Percentiles rank a stretch among this genome's conserved stretches.
These are phyloP conservation scores for Varanus komodoensis DNA, from an alignment of 2,113 vertebrate genomes.

Conservation along the genomic window DNA sequence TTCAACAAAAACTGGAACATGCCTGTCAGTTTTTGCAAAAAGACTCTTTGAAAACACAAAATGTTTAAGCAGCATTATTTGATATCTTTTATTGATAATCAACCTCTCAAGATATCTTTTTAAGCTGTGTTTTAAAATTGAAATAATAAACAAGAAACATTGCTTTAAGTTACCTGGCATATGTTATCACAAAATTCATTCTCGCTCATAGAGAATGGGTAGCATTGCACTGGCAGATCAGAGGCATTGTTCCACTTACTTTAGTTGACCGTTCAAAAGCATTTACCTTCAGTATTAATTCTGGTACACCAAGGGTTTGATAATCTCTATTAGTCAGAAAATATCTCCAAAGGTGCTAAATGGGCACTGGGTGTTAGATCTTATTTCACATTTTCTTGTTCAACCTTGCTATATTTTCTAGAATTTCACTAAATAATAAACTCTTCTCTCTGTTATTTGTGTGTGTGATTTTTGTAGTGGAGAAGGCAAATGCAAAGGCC, in stretches of 20 bases:
- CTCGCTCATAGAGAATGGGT: slow-evolving; percentile 35
- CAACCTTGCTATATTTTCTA: slow-evolving; percentile 85
- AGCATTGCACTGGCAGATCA: slow-evolving; percentile 38
- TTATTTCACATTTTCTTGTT: slow-evolving; percentile 83
- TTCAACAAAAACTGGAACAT: slow-evolving; percentile 12
- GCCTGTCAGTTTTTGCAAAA: slow-evolving; percentile 16
- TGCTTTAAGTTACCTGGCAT: slow-evolving; percentile 16
- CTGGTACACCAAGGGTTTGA: slow-evolving; percentile 84
- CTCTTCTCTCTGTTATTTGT: slow-evolving; percentile 99
- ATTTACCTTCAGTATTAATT: slow-evolving; percentile 42
- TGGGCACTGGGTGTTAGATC: slow-evolving; percentile 82
- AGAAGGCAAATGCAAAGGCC: slow-evolving; percentile 99
- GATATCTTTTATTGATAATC: slow-evolving; percentile 40
- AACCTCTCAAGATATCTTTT: neutral
- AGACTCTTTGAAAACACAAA: slow-evolving; percentile 13
- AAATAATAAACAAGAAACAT: slow-evolving; percentile 36
- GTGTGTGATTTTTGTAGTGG: slow-evolving; percentile 99
- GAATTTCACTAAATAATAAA: slow-evolving; percentile 94
- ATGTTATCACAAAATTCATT: slow-evolving; percentile 53
- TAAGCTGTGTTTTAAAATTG: slow-evolving; percentile 37
- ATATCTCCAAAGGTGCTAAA: slow-evolving; percentile 79
- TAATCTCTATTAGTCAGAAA: slow-evolving; percentile 67
- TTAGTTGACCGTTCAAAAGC: slow-evolving; percentile 37
- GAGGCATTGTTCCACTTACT: neutral
- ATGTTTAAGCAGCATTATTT: slow-evolving; percentile 50